Evolutionary conservation across 2,113 vertebrate species (phyloP).

Genomic region (Herpailurus yagouaroundi): DNA sequence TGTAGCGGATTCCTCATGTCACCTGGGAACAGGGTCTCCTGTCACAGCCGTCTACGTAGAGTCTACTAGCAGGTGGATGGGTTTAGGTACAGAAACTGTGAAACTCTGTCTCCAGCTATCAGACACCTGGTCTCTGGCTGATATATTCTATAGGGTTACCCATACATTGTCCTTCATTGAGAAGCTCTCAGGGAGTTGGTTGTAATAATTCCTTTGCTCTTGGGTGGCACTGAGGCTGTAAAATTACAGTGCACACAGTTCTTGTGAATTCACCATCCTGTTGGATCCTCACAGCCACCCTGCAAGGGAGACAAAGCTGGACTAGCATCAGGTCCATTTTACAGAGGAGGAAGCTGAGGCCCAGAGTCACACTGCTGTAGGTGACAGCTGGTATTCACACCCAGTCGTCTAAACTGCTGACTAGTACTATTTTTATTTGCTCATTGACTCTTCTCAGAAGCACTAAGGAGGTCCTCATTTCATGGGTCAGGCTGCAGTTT

Average conservation of each 20-base stretch:
- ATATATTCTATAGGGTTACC: not conserved
- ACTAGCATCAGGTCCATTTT: not conserved
- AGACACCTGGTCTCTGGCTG: not conserved
- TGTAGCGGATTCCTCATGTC: not conserved
- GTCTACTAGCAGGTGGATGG: not conserved
- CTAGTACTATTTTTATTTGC: not conserved
- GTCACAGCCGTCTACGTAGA: fast-evolving
- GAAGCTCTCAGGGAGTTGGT: not conserved
- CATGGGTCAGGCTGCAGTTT: not conserved
- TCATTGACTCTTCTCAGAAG: not conserved
- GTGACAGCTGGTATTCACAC: not conserved
- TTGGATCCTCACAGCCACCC: not conserved
- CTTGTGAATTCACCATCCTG: not conserved
- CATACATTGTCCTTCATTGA: not conserved
- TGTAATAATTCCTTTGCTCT: not conserved
- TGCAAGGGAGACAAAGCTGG: not conserved
- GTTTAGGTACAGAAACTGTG: not conserved
- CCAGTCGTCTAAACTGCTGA: not conserved
- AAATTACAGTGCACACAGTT: not conserved
- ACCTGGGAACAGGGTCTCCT: not conserved
- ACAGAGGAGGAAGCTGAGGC: not conserved
- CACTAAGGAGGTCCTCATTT: not conserved
- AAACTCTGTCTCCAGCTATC: not conserved
- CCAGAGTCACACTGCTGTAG: not conserved
- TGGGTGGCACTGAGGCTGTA: not conserved